Evolutionary conservation across 2,113 vertebrate species (phyloP), one percentile per base, ranked within the genome.

Genomic region (Coptodon rendalli): DNA sequence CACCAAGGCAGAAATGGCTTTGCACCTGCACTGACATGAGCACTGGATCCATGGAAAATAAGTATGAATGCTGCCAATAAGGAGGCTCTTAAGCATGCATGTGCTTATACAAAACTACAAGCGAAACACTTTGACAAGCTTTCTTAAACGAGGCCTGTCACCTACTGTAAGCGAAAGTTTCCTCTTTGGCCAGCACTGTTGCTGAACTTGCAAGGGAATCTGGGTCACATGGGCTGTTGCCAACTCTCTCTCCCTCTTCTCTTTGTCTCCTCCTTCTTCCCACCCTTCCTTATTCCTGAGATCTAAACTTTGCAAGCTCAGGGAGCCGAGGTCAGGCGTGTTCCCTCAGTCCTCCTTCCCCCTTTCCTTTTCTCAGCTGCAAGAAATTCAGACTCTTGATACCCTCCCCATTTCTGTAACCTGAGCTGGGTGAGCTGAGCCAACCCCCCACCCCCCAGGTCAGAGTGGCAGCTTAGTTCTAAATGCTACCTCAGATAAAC

Each of bases 401-500:
- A n/a, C 89, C 86, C 40, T 45, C 89, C 81, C 89, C 56, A 85
- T 92, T 88, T 92, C 71, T 88, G 94, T 92, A 95, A 94, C 89
- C 76, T 84, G 91, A 93, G 80, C 88, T 53, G 11, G 1, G 29
- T 6, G 16, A 82, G 12, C 83, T 38, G 38, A 84, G 36, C 61
- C 34, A 12, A 66, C 50, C 83, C 81, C 80, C 66, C 24, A 40
- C 13, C 84, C 83, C 68, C 34, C 9, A 3, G 80, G 83, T 85
- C 87, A 85, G 24, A 57, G 22, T 27, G 86, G 86, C 57, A 84
- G 86, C 84, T 68, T 10, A 48, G 40, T 3, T 76, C 24, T 17
- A 76, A 82, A 73, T 59, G 82, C 50, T 31, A 45, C 80, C 82
- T 83, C 63, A 84, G 85, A 94, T 89, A 89, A 86, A 76, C 89